Base-by-base conservation (phyloP, 2,888 invertebrate genomes). In the Ennomos quercinarius region DNA sequence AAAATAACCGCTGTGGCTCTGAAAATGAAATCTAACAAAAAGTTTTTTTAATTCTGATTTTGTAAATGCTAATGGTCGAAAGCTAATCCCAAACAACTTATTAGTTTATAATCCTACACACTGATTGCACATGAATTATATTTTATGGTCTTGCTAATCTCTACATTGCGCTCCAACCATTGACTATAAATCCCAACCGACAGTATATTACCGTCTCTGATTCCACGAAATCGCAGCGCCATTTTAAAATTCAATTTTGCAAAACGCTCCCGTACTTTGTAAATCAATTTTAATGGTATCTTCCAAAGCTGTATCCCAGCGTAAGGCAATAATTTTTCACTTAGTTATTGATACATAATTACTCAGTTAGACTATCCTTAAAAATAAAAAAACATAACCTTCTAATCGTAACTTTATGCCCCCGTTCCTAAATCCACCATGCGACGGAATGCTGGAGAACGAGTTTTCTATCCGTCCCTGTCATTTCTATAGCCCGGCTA, bases 401-500 rank as follows among this genome's bases (percentile, higher is more conserved):
- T 85, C 87, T 90, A 90, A 91, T 91, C 88, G 88, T 87, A 89
- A 84, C 86, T 87, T 84, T 88, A 83, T 91, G 92, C 92, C 92
- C 91, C 91, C 89, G 92, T 91, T 91, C 90, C 87, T 91, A 91
- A 91, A 91, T 89, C 90, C 88, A 87, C 91, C 91, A 89, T 83
- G 89, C 89, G 85, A 84, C 88, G 92, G 92, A 92, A 92, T 92
- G 92, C 78, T 80, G 92, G 81, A 84, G 84, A 89, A 91, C 92
- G 80, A 89, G 92, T 92, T 92, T 86, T 86, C 83, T 87, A 84
- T 86, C 89, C 80, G 81, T 92, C 92, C 79, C 77, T 78, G 78
- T 91, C 89, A 76, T 78, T 76, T 84, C 80, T 86, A 88, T 80
- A 81, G 80, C 76, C 75, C 75, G 74, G 71, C 73, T 87, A 71